Percentiles rank a stretch among this genome's conserved stretches.
These are phyloP conservation scores for Acronicta psi DNA, from an alignment of 2,888 invertebrate species.

Conservation along the genomic window DNA sequence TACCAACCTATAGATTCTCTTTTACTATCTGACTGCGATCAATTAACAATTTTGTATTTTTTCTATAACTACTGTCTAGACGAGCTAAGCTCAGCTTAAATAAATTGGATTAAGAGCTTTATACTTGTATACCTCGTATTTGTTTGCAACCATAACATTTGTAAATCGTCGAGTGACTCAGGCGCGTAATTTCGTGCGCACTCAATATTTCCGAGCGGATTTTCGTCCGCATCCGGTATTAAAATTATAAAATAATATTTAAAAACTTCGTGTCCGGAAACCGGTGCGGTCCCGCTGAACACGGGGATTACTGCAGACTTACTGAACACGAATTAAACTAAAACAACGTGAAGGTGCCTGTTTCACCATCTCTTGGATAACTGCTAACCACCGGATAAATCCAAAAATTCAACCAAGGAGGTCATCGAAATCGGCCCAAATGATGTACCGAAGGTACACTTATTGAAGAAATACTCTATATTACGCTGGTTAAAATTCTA, in stretches of 20 bases:
- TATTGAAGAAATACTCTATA: no score
- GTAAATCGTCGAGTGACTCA: constrained; percentile 31
- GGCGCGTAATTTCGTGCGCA: constrained; percentile 21
- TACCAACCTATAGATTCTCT: no score
- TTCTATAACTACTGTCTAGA: no score
- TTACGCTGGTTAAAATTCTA: no score
- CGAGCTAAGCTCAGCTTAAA: constrained; percentile 3
- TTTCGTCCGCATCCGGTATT: constrained; percentile 41
- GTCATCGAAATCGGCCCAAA: no score
- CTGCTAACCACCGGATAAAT: no score
- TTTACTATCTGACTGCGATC: no score
- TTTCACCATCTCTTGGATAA: no score
- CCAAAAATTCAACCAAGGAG: no score
- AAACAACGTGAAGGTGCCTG: constrained; percentile 15
- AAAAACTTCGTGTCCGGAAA: constrained; percentile 25
- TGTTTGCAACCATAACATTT: constrained; percentile 31
- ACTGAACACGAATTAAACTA: constrained; percentile 35
- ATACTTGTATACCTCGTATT: constrained; percentile 12
- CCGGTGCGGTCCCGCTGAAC: constrained; percentile 17
- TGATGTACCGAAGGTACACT: no score
- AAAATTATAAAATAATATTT: constrained; percentile 46
- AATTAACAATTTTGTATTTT: no score
- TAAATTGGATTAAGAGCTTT: constrained; percentile 40
- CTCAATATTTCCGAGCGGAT: constrained; percentile 44
- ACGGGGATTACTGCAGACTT: constrained; percentile 39